Evolutionary conservation across 2,888 invertebrate genomes (phyloP), one percentile per base, ranked within the genome.

Genomic region (Tribolium freemani): DNA sequence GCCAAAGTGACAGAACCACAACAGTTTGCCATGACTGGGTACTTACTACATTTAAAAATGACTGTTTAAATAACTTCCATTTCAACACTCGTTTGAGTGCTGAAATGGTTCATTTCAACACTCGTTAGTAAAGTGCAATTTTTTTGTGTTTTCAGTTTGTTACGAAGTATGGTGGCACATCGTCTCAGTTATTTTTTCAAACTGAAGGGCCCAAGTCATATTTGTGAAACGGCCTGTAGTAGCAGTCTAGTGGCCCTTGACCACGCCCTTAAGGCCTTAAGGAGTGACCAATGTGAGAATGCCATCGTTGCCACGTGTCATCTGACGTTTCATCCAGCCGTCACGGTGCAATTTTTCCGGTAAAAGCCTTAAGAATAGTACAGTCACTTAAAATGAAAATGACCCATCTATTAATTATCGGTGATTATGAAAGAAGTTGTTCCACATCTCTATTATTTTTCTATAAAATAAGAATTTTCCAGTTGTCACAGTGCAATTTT

Each of bases 221-320:
- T 94, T 0, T 89, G 96, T 6, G 98, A 98, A 86, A 96, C 97
- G 0, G 98, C 98, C 0, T 98, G 98, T 85, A 96, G 96, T n/a
- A 97, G 97, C 67, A 95, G 96, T 5, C 89, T 96, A 77, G 92
- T 94, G 79, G 97, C 97, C 0, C 77, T 98, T 67, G 96, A 97
- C 80, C 92, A 93, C 75, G 95, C 94, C 8, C 94, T 93, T 84
- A 89, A 90, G 56, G 90, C 94, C 0, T 91, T 97, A 54, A 88
- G 93, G 31, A 90, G 91, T 76, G 96, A 96, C 0, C 91, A 92
- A 74, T 96, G 96, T 81, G 97, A 98, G 73, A 90, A 93, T 0
- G 98, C 97, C 0, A 91, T 98, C 63, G 96, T 98, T 2, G 96
- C 94, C 3, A 97, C 96, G 0, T 46, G 10, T 60, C 48, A 13